Evolutionary conservation across 2,888 invertebrate species (phyloP).

Genomic region (Unio delphinus): DNA sequence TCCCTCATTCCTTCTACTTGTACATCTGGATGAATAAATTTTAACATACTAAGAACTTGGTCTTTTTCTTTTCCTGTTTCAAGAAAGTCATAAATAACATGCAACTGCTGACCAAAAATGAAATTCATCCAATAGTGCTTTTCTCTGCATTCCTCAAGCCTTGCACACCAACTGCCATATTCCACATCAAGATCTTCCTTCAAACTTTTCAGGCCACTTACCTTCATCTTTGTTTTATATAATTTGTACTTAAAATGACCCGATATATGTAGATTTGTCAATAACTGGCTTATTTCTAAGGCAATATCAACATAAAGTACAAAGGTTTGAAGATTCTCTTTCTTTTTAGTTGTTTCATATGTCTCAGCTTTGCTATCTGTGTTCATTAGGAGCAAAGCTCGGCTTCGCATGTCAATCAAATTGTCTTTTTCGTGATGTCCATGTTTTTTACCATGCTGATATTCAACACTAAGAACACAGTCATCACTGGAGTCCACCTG

Average conservation of each 20-base stretch:
- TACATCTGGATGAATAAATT: conserved; percentile 31
- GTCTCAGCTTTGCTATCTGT: conserved; percentile 11
- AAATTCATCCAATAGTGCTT: conserved; percentile 35
- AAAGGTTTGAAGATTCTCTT: conserved; percentile 10
- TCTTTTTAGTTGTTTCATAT: neutral
- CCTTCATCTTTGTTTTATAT: neutral
- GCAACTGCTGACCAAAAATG: conserved; percentile 36
- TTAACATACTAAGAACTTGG: conserved; percentile 15
- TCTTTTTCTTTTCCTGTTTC: conserved; percentile 6
- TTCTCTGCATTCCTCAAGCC: conserved; percentile 16
- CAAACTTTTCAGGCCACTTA: conserved; percentile 7
- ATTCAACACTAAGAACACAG: conserved; percentile 18
- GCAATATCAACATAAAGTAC: conserved; percentile 10
- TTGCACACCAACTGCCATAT: conserved; percentile 23
- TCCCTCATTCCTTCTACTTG: conserved; percentile 1
- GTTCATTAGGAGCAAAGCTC: conserved; percentile 37
- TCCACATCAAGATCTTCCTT: conserved; percentile 5
- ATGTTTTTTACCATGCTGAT: conserved; percentile 19
- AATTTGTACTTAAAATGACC: too few relatives aligned
- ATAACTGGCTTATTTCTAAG: conserved; percentile 15
- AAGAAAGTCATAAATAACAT: conserved; percentile 25
- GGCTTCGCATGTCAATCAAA: conserved; percentile 35
- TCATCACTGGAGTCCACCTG: conserved; percentile 1
- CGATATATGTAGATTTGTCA: neutral
- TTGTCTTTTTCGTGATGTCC: conserved; percentile 6